These are phyloP conservation scores for Xestobium rufovillosum DNA, from an alignment of 2,888 invertebrate genomes.

Conservation along the genomic window DNA sequence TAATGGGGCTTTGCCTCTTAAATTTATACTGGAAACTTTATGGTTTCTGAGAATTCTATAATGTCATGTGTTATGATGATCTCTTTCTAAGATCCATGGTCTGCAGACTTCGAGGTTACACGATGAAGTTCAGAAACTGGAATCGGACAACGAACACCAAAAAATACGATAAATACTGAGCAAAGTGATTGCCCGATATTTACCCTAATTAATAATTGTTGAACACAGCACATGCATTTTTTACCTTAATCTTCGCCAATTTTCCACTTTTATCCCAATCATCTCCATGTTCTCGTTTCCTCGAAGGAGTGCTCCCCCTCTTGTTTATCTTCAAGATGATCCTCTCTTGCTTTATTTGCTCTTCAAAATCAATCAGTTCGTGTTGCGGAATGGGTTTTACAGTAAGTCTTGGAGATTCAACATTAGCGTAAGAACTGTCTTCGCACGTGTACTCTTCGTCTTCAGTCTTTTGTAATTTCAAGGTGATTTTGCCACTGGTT, in stretches of 20 bases:
- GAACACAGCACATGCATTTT: too few species aligned
- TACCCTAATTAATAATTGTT: too few species aligned
- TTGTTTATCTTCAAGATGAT: constrained; percentile 61
- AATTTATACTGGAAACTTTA: too few species aligned
- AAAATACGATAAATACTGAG: too few species aligned
- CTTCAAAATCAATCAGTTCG: constrained; percentile 29
- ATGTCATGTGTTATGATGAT: too few species aligned
- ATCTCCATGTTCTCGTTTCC: constrained; percentile 30
- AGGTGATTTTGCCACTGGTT: constrained; percentile 48
- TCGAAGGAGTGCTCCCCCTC: constrained; percentile 37
- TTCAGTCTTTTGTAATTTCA: constrained; percentile 29
- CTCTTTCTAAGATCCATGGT: too few species aligned
- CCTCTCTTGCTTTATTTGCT: constrained; percentile 40
- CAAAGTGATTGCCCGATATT: too few species aligned
- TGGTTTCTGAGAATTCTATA: too few species aligned
- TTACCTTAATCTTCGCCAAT: constrained; percentile 48
- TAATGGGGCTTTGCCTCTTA: too few species aligned
- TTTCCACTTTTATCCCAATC: constrained; percentile 39
- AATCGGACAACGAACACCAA: too few species aligned
- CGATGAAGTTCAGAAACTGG: too few species aligned
- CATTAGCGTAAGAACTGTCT: constrained; percentile 45
- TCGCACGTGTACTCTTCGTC: constrained; percentile 6
- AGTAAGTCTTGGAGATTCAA: constrained; percentile 32
- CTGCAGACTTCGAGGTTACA: too few species aligned
- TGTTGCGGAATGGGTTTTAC: constrained; percentile 33